phyloP scores from a whole-genome alignment of 2,888 invertebrate genomes.

The Fragum fragum region DNA sequence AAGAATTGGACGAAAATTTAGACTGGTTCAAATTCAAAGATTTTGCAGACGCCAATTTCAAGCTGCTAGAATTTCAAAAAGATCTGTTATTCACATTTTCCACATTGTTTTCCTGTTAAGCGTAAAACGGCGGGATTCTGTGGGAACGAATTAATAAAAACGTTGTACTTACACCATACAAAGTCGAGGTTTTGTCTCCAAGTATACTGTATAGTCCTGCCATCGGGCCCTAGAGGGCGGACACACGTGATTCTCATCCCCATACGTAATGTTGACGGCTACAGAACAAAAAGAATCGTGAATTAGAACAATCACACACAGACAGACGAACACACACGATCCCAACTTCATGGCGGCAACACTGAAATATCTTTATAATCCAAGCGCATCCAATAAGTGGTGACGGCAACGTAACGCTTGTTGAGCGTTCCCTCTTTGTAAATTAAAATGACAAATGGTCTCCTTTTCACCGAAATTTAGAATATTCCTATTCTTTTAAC shows the following conservation, averaged over 20 bases:
- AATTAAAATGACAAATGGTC: background rate
- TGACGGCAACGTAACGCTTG: background rate
- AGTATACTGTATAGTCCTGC: slow-evolving; percentile 67
- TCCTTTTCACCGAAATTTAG: too few relatives aligned
- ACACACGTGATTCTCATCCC: slow-evolving; percentile 61
- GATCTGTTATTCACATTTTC: too few relatives aligned
- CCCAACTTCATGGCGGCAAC: slow-evolving; percentile 5
- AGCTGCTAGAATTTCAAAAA: too few relatives aligned
- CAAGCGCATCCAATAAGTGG: background rate
- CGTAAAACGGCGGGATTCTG: too few relatives aligned
- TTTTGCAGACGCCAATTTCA: too few relatives aligned
- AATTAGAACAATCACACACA: slow-evolving; percentile 11
- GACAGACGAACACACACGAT: background rate
- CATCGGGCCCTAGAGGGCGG: slow-evolving; percentile 61
- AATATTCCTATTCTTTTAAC: too few relatives aligned
- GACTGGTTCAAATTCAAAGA: too few relatives aligned
- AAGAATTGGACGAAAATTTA: too few relatives aligned
- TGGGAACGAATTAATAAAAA: too few relatives aligned
- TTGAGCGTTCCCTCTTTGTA: background rate
- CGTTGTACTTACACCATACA: slow-evolving; percentile 64
- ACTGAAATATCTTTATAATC: background rate
- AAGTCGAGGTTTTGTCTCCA: slow-evolving; percentile 61
- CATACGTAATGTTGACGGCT: slow-evolving; percentile 59
- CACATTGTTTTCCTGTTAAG: too few relatives aligned
- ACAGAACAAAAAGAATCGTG: slow-evolving; percentile 40